These are phyloP conservation scores for Andrena praecox DNA, from an alignment of 2,888 invertebrate species.

Conservation along the genomic window DNA sequence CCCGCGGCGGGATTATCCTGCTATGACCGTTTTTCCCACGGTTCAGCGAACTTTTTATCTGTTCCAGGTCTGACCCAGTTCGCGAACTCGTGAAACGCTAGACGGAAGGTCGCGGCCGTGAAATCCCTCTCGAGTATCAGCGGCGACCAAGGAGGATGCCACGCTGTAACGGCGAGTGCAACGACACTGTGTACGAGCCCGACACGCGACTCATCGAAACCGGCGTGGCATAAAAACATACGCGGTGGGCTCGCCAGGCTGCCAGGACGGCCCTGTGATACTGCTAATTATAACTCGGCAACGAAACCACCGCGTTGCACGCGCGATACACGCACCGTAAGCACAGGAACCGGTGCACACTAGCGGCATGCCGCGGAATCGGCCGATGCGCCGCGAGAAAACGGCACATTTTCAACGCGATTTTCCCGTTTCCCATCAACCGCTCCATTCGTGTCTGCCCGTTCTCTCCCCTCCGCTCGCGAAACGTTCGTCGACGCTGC, in stretches of 20 bases:
- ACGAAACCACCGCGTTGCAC: conserved; percentile 74
- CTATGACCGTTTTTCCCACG: conserved; percentile 10
- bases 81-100: conserved; percentile 9
- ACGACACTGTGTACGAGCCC: background rate
- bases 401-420: conserved; percentile 17
- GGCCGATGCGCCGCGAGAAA: background rate
- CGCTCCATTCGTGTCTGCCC: background rate
- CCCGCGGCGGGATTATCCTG: background rate
- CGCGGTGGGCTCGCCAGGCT: conserved; percentile 32
- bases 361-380: too few relatives aligned
- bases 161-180: background rate
- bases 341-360: background rate
- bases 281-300: conserved; percentile 78
- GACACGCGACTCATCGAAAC: background rate
- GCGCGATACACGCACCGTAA: conserved; percentile 61
- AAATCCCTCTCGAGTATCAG: conserved; percentile 46
- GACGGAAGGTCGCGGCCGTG: conserved; percentile 51
- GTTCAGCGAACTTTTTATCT: conserved; percentile 11
- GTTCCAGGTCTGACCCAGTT: conserved; percentile 38
- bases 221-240: background rate
- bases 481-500: conserved; percentile 17
- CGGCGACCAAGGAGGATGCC: conserved; percentile 1
- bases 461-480: background rate
- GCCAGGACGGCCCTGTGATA: conserved; percentile 64
- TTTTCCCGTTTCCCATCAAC: conserved; percentile 5